Evolutionary conservation across 2,797 vertebrate genomes (phyloP), one percentile per base, ranked within the genome.

Genomic region (Notoglanidium macrostoma): DNA sequence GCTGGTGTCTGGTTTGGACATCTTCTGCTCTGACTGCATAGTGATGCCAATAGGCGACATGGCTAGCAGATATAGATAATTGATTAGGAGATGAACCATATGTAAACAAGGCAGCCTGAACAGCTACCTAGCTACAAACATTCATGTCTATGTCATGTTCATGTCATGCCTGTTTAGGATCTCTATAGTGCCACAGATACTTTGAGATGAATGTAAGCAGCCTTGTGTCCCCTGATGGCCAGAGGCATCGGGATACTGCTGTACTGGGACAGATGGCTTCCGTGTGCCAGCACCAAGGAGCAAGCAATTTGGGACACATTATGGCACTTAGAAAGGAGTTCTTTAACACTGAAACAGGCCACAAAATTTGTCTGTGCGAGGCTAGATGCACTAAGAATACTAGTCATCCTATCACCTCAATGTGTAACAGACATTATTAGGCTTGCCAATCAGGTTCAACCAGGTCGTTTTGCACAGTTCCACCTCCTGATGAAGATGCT

Each of bases 301-400:
- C 55, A 80, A n/a, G 12, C 57, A 61, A 61, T 61, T 17, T 80
- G 21, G 78, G 78, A 44, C 78, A 61, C 29, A 40, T 80, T 80
- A 61, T 44, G 55, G 32, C 14, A 49, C 0, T 59, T 57, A 35
- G 51, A 55, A 57, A 40, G 59, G 19, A 59, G 54, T 57, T 55
- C 46, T 51, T n/a, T 51, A 76, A 29, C 26, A 51, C 6, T n/a
- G 26, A 76, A 74, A n/a, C 7, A 35, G 1, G 8, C 8, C 14
- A 19, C 21, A 32, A 19, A 21, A 21, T 55, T 19, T 10, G 23
- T 49, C 23, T 49, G 23, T 12, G 14, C 29, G 74, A 19, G 8
- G 3, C 14, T 54, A 21, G 29, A 40, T 23, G 23, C 14, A 26
- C 32, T 26, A 40, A 79, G 35, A 59, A 44, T 59, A 35, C 77